Conservation (phyloP, 2,113 vertebrate genomes). For the Craseonycteris thonglongyai region DNA sequence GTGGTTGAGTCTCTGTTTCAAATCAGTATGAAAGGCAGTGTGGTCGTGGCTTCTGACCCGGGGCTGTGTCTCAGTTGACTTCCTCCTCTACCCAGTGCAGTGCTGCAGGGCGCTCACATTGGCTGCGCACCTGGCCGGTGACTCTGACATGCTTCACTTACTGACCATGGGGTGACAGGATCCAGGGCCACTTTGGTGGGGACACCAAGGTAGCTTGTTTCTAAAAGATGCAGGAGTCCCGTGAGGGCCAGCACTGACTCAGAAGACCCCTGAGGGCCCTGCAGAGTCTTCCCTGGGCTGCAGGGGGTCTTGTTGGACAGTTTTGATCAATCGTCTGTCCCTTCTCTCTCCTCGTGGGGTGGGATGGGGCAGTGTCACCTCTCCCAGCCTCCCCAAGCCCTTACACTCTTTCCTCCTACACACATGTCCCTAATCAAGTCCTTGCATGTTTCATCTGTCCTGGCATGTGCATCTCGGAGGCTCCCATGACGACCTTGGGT, state of each 20-base stretch:
- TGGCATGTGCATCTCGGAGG: not conserved
- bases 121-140: too few species aligned
- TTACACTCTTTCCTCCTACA: too few species aligned
- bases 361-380: fast-evolving
- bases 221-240: not conserved
- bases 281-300: not conserved
- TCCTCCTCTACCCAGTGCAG: not conserved
- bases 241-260: not conserved
- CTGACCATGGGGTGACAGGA: not conserved
- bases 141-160: not conserved
- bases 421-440: not conserved
- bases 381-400: not conserved
- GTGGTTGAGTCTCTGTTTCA: not conserved
- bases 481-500: not conserved
- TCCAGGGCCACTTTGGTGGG: fast-evolving
- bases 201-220: not conserved
- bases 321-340: not conserved
- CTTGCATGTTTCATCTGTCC: not conserved
- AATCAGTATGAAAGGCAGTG: not conserved
- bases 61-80: not conserved
- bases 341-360: not conserved
- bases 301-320: not conserved
- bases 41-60: not conserved
- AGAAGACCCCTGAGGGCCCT: not conserved
- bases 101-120: not conserved